Evolutionary conservation across 2,113 vertebrate genomes (phyloP), one percentile per base, ranked within the genome.

Genomic region (Salvelinus sp.): DNA sequence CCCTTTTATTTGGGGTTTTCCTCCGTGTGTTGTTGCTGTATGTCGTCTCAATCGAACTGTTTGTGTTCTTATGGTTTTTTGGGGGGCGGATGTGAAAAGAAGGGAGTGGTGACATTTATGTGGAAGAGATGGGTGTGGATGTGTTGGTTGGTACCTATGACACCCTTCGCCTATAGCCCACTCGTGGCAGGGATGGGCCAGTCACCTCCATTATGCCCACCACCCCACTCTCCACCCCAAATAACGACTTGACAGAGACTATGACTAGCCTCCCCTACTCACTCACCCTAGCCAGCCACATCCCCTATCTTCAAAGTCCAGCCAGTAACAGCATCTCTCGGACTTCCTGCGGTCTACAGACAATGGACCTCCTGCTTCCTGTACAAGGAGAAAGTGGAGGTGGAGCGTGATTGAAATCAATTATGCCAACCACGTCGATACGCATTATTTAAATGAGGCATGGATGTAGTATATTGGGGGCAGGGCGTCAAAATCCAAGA

Each of bases 1-100:
- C 88, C 90, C 79, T 81, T 81, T 83, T 86, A 82, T 44, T 44
- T 44, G 38, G 38, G 86, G 91, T 81, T 89, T 92, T 91, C 80
- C 82, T 77, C 85, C 9, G 38, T 92, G 9, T 44, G 38, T 44
- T 44, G 38, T 44, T 44, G 9, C 7, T 44, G 38, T 10, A 89
- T 86, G 87, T 92, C 64, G 28, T 33, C 65, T 1, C 84, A 69
- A 44, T 44, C 33, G 0, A 81, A 89, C 73, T 74, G 2, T 89
- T 90, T 48, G 33, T 69, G 18, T 88, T 44, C 38, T 44, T 44
- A 44, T 9, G 38, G 2, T 44, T 47, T 70, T 77, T 82, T 86
- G 71, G 77, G 72, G 50, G 73, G 69, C 78, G 10, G 12, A 18
- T 14, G 79, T 65, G 38, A 44, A 12, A 44, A 44, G 10, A 10